Evolutionary conservation across 2,113 vertebrate genomes (phyloP).

Genomic region (Chlorodrepanis virens): DNA sequence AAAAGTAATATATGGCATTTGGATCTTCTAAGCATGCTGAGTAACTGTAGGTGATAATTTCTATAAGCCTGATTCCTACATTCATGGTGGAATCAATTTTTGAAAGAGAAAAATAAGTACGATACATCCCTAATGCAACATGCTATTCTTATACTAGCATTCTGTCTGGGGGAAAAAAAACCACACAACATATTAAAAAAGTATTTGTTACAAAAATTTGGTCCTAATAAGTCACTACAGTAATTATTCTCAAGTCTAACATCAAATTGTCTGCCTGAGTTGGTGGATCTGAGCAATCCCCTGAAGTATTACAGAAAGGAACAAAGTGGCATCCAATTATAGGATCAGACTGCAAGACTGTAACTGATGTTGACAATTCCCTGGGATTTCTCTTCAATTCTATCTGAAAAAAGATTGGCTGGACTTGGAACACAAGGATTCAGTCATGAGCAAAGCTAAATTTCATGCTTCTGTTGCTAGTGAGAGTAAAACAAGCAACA

Average conservation of each 20-base stretch:
- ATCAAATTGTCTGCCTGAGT: background rate
- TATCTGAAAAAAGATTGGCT: background rate
- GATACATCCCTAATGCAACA: background rate
- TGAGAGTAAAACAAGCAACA: background rate
- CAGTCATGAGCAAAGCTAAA: background rate
- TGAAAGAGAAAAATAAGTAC: background rate
- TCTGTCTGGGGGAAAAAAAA: background rate
- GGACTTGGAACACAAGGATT: background rate
- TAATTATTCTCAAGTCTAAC: background rate
- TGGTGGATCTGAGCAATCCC: background rate
- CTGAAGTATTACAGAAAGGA: background rate
- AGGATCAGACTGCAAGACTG: background rate
- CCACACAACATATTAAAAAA: background rate
- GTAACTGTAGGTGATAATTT: background rate
- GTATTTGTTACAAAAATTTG: background rate
- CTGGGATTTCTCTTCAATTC: background rate
- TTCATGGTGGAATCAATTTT: background rate
- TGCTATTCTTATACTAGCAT: background rate
- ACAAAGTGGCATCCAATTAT: background rate
- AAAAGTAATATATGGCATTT: background rate
- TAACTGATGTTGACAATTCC: background rate
- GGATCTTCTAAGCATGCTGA: background rate
- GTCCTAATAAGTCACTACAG: background rate
- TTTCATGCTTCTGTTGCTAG: background rate
- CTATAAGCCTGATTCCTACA: background rate